Percentiles rank a stretch among this genome's conserved stretches.
These are phyloP conservation scores for Ovibos moschatus DNA, from an alignment of 2,113 vertebrate genomes.

Conservation along the genomic window DNA sequence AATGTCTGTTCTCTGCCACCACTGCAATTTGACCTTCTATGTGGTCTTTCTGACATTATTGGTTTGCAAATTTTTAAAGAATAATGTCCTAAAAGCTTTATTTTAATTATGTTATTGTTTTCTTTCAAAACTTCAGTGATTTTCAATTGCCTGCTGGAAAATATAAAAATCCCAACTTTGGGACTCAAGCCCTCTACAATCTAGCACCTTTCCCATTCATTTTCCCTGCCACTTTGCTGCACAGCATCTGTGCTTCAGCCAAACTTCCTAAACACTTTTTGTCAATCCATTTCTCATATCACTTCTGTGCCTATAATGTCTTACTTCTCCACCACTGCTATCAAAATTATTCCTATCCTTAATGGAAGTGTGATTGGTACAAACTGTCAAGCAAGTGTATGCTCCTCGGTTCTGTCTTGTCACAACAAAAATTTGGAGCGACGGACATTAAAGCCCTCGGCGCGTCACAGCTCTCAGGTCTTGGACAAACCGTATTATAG, in stretches of 20 bases:
- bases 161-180: neutral
- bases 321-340: neutral
- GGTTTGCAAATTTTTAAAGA: neutral
- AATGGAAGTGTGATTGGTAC: neutral
- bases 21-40: neutral
- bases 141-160: neutral
- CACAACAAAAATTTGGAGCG: no score
- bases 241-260: neutral
- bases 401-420: fast-evolving
- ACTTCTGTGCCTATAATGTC: neutral
- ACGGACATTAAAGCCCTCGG: fast-evolving
- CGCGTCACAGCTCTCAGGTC: no score
- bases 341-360: neutral
- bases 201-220: neutral
- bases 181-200: neutral
- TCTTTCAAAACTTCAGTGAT: neutral
- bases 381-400: no score
- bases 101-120: neutral
- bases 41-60: neutral
- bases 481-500: no score
- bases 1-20: neutral
- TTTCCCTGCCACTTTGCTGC: neutral
- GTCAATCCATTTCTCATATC: neutral
- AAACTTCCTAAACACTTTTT: neutral
- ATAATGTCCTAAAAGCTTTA: neutral